Evolutionary conservation across 2,888 invertebrate species (phyloP), one percentile per base, ranked within the genome.

Genomic region (Argynnis bischoffii): DNA sequence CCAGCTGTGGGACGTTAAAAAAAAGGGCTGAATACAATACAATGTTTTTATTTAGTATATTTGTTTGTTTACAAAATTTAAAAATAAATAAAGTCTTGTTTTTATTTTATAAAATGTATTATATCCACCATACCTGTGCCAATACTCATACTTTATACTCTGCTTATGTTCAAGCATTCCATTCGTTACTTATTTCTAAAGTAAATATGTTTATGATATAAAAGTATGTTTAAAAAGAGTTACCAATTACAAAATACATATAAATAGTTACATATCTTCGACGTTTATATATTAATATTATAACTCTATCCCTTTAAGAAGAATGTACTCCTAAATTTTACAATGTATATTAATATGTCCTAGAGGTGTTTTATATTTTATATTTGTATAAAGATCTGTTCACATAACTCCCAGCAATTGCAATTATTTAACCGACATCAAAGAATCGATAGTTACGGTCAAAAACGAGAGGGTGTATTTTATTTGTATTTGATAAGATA

Each of bases 301-400:
- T 41, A 41, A 79, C 72, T 72, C 77, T 80, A 80, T 80, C 79
- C 79, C 79, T 83, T 86, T 85, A 80, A 75, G 77, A 79, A 71
- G 70, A 76, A 78, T 83, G 77, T 87, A 84, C 76, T 81, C 77
- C 67, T 76, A 79, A 41, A 41, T 77, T 74, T 71, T 72, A 76
- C 69, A 75, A 80, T 66, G 72, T 72, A 75, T 72, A 72, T 76
- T 76, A 77, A 79, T 72, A 76, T 81, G 79, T 81, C 79, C 81
- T 82, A 84, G 81, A 79, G 74, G 75, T 76, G 75, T 81, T 84
- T 82, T 82, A 75, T 80, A 78, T 77, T 70, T 79, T 76, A 70
- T 74, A 64, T 72, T 64, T 71, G 35, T 41, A 67, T 77, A 70
- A 73, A 78, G 81, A 79, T 78, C 77, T 75, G 74, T 74, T 74